phyloP scores from a whole-genome alignment of 1,140 invertebrate species.

The Lineus longissimus region DNA sequence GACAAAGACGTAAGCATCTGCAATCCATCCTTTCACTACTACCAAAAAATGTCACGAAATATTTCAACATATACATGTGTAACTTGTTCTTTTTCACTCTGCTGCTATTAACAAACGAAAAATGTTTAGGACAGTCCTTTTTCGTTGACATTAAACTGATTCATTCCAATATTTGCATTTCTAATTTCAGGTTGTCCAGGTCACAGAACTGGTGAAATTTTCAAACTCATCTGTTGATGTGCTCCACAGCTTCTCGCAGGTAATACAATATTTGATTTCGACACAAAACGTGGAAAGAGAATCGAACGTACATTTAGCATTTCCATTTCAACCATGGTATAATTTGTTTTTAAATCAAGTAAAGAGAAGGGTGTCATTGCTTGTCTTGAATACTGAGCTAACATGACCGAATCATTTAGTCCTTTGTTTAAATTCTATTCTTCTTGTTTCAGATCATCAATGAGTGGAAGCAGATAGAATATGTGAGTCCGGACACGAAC shows the following conservation, averaged over 20 bases:
- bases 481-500: constrained; percentile 80
- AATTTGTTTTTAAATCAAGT: no score
- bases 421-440: not conserved
- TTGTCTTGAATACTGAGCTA: no score
- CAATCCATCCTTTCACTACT: no score
- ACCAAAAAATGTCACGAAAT: not conserved
- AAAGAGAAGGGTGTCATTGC: no score
- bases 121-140: no score
- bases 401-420: not conserved
- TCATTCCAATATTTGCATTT: constrained; percentile 7
- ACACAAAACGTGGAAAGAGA: no score
- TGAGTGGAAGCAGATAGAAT: constrained; percentile 86
- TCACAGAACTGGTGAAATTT: constrained; percentile 79
- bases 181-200: constrained; percentile 51
- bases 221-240: constrained; percentile 88
- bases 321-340: no score
- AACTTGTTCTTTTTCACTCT: no score
- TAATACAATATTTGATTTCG: constrained; percentile 44
- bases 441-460: constrained; percentile 69
- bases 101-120: no score
- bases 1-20: constrained; percentile 62
- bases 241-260: constrained; percentile 84
- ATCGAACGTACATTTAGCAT: no score
- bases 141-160: no score
- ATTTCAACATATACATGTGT: not conserved